Percentiles rank a stretch among this genome's conserved stretches.
phyloP scores from a whole-genome alignment of 2,113 vertebrate species.

The Rhinogobius similis region DNA sequence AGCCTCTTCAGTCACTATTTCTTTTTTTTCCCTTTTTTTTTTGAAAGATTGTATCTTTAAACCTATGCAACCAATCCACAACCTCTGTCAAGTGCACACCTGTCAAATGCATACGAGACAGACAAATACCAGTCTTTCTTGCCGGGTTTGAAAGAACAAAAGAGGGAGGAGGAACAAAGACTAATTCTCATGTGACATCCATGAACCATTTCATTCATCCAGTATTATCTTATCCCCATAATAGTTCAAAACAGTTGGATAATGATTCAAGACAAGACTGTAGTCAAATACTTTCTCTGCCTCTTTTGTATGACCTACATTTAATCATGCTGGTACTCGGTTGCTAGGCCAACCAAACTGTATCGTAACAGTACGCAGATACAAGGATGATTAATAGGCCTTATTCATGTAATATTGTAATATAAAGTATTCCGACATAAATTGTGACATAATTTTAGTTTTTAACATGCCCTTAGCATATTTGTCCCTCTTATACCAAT shows the following conservation, averaged over 20 bases:
- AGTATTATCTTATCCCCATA: not conserved
- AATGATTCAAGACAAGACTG: slow-evolving; percentile 1
- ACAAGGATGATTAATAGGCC: not conserved
- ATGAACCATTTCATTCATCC: slow-evolving; percentile 18
- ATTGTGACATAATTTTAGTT: too few relatives aligned
- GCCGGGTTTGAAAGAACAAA: slow-evolving; percentile 31
- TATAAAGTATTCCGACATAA: too few relatives aligned
- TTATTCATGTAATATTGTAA: not conserved
- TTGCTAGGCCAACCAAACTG: slow-evolving; percentile 23
- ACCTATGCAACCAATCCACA: not conserved
- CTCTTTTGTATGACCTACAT: slow-evolving; percentile 25
- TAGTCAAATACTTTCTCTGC: slow-evolving; percentile 14
- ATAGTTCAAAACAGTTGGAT: not conserved
- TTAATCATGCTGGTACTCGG: slow-evolving; percentile 5
- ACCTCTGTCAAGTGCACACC: not conserved
- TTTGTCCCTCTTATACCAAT: too few relatives aligned
- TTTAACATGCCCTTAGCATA: too few relatives aligned
- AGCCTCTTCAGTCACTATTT: not conserved
- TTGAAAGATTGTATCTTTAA: not conserved
- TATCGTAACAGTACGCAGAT: not conserved
- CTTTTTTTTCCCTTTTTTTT: not conserved
- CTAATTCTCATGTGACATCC: slow-evolving; percentile 20
- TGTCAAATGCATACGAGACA: slow-evolving; percentile 1
- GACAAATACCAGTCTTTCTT: slow-evolving; percentile 46
- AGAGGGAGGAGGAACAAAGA: slow-evolving; percentile 29